These are phyloP conservation scores for Phenacoccus solenopsis DNA, from an alignment of 1,140 invertebrate species.

Conservation along the genomic window DNA sequence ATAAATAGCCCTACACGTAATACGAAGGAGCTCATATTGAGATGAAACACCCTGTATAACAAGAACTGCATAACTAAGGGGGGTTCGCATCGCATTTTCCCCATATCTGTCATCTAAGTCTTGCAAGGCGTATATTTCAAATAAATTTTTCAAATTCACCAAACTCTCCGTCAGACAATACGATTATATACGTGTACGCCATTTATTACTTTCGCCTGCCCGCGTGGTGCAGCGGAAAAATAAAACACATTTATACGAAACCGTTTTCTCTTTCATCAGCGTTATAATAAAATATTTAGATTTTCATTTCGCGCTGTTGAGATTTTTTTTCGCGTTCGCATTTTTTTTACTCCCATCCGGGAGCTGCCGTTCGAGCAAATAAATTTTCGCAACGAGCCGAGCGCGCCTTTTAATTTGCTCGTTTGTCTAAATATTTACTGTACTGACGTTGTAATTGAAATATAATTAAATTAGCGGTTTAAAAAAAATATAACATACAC, in stretches of 20 bases:
- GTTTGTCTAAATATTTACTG: conserved; percentile 8
- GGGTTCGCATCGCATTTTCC: too few relatives aligned
- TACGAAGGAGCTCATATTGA: too few relatives aligned
- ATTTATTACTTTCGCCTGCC: neutral
- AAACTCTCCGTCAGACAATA: neutral
- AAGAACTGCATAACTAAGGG: too few relatives aligned
- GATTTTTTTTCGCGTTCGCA: neutral
- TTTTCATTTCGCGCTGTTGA: neutral
- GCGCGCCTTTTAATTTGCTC: neutral
- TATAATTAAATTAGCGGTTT: conserved; percentile 3
- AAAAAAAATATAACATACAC: conserved; percentile 7
- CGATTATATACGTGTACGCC: neutral
- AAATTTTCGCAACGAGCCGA: neutral
- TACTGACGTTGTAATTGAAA: neutral
- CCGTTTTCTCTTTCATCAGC: neutral
- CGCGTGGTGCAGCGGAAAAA: neutral
- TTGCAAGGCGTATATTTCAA: neutral
- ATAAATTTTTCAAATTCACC: neutral
- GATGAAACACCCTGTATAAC: too few relatives aligned
- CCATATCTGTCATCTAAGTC: too few relatives aligned
- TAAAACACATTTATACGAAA: neutral
- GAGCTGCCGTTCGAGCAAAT: too few relatives aligned
- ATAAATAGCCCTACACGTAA: too few relatives aligned
- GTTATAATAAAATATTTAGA: conserved; percentile 4
- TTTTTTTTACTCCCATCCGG: neutral